A percentile compares a stretch with the other conserved stretches of the same genome.
These are phyloP conservation scores for Cavia aperea DNA, from an alignment of 2,113 vertebrate species.

Conservation along the genomic window DNA sequence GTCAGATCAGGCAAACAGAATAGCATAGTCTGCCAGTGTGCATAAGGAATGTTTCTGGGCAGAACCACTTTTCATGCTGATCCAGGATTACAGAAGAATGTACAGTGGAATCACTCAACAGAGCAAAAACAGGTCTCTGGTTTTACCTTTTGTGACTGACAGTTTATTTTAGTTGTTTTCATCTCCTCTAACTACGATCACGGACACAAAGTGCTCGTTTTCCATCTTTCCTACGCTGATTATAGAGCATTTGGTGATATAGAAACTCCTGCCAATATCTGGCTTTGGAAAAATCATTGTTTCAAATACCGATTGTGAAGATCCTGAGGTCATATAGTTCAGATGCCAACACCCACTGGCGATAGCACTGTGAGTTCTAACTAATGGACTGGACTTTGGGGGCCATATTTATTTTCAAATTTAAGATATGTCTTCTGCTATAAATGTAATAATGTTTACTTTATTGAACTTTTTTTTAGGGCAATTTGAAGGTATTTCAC, in stretches of 20 bases:
- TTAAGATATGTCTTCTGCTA: background rate
- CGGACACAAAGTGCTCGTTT: background rate
- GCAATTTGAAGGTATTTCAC: background rate
- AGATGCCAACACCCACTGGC: background rate
- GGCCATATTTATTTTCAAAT: background rate
- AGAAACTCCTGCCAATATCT: background rate
- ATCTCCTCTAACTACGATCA: background rate
- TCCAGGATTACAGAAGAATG: background rate
- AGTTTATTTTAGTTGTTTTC: background rate
- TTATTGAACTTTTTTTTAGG: background rate
- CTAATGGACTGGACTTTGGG: background rate
- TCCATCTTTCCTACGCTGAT: background rate
- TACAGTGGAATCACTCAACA: fast-evolving
- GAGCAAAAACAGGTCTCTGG: too few relatives aligned
- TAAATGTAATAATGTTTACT: background rate
- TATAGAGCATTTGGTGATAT: background rate
- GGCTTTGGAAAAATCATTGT: background rate
- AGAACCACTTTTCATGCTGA: background rate
- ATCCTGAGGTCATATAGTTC: background rate
- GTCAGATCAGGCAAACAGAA: background rate
- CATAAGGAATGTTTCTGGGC: background rate
- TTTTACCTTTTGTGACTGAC: background rate
- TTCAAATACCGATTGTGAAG: background rate
- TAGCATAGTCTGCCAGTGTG: background rate
- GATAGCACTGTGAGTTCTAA: background rate